Evolutionary conservation across 2,888 invertebrate genomes (phyloP), one percentile per base, ranked within the genome.

Genomic region (Pandemis corylana): DNA sequence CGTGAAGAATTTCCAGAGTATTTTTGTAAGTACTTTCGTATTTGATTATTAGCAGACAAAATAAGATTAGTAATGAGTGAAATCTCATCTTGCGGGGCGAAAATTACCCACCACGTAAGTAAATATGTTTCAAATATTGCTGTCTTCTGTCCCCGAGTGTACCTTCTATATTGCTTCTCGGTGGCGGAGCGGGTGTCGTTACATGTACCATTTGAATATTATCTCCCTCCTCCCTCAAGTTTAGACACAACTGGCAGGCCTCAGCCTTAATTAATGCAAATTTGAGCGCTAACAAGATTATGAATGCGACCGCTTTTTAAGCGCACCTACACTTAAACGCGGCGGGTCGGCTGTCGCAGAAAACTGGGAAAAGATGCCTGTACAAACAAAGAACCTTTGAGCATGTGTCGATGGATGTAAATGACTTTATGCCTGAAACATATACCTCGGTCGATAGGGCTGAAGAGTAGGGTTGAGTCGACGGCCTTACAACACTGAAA

Each of bases 151-250:
- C 6, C 5, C 0, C 78, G 78, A 81, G 70, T 76, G 86, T 91
- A 87, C 90, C 81, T 82, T 86, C 89, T 92, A 93, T 93, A 94
- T 94, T 92, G 94, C 89, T 90, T 90, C 93, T 91, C 90, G 93
- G 93, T 88, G 92, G 86, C 86, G 87, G 80, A 88, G 89, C 87
- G 90, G 87, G 88, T 89, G 85, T 89, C 92, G 93, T 94, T 94
- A 94, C 93, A 93, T 94, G 94, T 94, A 94, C 94, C 94, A 94
- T 94, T 94, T 94, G 94, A 94, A 94, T 94, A 94, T 94, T 94
- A 94, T 93, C 94, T 92, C 63, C 79, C 70, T 65, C 67, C 72
- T 72, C 72, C 79, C 76, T 79, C 78, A 85, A 91, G 91, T 91
- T 92, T 91, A 93, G 91, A 90, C 87, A 87, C 88, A 86, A 88